Percentiles rank a stretch among this genome's conserved stretches.
Evolutionary conservation across 2,888 invertebrate genomes (phyloP).

Genomic region (Drosophila borborema): DNA sequence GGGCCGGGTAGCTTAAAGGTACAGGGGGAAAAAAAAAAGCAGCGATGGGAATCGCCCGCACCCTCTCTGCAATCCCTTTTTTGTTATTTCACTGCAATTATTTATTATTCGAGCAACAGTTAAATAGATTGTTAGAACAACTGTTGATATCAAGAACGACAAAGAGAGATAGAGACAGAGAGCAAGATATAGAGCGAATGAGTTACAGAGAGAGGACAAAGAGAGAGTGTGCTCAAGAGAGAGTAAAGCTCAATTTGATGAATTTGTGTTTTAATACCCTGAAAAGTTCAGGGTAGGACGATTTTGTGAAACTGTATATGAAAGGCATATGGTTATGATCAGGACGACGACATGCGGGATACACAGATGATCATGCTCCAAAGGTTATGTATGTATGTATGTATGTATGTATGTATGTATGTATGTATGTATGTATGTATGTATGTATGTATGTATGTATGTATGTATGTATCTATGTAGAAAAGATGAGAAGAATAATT

Average conservation of each 20-base stretch:
- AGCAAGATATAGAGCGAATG: no score
- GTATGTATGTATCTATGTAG: neutral
- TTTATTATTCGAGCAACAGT: slow-evolving; percentile 2
- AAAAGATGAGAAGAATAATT: neutral
- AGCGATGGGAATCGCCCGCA: no score
- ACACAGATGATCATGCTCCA: neutral
- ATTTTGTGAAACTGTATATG: neutral
- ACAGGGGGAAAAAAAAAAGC: no score
- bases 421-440: neutral
- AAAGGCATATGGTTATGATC: neutral
- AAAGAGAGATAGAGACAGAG: neutral
- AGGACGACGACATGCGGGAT: neutral
- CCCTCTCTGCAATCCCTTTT: no score
- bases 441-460: no score
- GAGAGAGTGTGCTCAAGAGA: no score
- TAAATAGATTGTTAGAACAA: slow-evolving; percentile 29
- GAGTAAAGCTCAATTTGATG: slow-evolving; percentile 33
- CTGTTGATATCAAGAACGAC: slow-evolving; percentile 40
- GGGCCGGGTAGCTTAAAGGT: no score
- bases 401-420: no score
- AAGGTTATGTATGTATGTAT: neutral
- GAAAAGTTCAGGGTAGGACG: neutral
- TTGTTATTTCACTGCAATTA: slow-evolving; percentile 3
- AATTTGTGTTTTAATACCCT: slow-evolving; percentile 12
- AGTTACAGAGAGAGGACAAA: neutral